Evolutionary conservation across 2,888 invertebrate genomes (phyloP), one percentile per base, ranked within the genome.

Genomic region (Zaprionus lineosus): DNA sequence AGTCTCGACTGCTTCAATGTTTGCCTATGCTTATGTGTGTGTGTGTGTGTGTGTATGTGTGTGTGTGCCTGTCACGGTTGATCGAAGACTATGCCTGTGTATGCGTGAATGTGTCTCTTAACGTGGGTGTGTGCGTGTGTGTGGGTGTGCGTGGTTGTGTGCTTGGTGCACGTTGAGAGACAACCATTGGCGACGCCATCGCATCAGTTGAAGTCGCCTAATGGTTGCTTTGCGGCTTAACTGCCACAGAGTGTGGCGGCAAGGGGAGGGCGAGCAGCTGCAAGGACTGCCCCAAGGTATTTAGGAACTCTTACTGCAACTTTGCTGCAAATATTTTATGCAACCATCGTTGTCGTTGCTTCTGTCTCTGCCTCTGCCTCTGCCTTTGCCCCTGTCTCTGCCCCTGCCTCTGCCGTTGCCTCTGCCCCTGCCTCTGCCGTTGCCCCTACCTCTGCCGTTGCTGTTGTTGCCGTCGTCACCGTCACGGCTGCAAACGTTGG

Each of bases 221-320:
- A 78, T 78, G 77, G 77, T 76, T 83, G 77, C 84, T 85, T 83
- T 78, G 77, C 76, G 85, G 85, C 79, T 79, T 76, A 64, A 72
- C 73, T 83, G 67, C 21, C 41, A 40, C 46, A 43, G 6, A 7
- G 8, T 1, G 8, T 2, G 16, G 34, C 1, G 16, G 14, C 5
- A 16, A 4, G 16, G 34, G 14, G 1, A 16, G n/a, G 15, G 16
- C 1, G 24, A 4, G 24, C 6, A 24, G 8, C 4, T 2, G 24
- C 24, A 24, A 6, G n/a, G 24, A 60, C 64, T 59, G 34, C 68
- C 53, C 64, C 24, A 41, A 68, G 64, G 68, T 69, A 68, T 69
- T 69, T 68, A 68, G 47, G 50, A 39, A 19, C 64, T 24, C n/a
- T n/a, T n/a, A 31, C 41, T 46, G 68, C 47, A 63, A 67, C 33